Evolutionary conservation across 2,113 vertebrate genomes (phyloP), one percentile per base, ranked within the genome.

Genomic region (Abramis brama): DNA sequence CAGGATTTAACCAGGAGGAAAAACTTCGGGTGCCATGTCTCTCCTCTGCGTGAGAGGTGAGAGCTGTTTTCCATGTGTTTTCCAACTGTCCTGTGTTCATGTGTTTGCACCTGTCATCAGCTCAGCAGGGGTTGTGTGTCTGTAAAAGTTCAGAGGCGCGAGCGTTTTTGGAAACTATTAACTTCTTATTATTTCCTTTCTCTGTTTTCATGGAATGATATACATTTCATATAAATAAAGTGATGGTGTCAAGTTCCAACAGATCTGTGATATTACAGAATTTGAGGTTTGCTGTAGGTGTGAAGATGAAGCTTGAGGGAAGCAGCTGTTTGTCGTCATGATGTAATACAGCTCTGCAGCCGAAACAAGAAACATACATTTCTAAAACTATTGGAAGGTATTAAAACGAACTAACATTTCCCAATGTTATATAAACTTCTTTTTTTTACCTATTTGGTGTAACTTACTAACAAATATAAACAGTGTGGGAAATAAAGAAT

Each of bases 41-140:
- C 85, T 95, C 39, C 92, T 95, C 23, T 95, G 95, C 87, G 95
- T 95, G 77, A 91, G 93, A 93, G 95, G 95, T 95, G 59, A 87
- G 93, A 89, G 83, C 13, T 50, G 8, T 13, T 70, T 84, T 36
- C 21, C n/a, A 25, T 43, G 5, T 47, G 19, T 47, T n/a, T 62
- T n/a, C 39, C 6, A 17, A 27, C 57, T 43, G 2, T 62, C n/a
- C 1, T 43, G 43, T 43, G 0, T 25, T 12, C 21, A 12, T 30
- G 25, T 81, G 17, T 82, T 52, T 50, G 45, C 45, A 23, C 2
- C 39, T 52, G 13, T 45, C 62, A 43, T 43, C 8, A 2, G 9
- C 43, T 43, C 8, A 19, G 25, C 25, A 52, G 62, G 45, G 64
- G 33, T 23, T 50, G 23, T 7, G n/a, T 82, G 36, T 64, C 23